A percentile compares a stretch with the other conserved stretches of the same genome.
phyloP scores from a whole-genome alignment of 2,888 invertebrate species.

The Chalcis sispes region DNA sequence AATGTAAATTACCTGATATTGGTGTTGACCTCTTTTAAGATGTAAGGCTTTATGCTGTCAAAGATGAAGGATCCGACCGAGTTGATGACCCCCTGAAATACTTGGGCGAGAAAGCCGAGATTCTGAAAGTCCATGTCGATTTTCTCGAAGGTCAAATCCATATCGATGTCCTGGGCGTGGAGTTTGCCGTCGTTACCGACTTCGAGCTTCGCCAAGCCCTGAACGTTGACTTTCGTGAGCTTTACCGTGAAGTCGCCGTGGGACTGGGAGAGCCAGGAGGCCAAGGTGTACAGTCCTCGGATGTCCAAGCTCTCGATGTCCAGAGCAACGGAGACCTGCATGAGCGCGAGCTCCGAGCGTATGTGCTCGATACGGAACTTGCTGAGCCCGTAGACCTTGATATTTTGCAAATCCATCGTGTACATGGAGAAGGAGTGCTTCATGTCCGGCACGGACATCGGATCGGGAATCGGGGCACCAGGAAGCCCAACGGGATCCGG shows the following conservation, averaged over 20 bases:
- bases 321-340: constrained; percentile 86
- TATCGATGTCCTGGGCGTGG: constrained; percentile 86
- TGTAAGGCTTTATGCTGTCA: constrained; percentile 90
- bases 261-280: constrained; percentile 83
- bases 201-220: constrained; percentile 83
- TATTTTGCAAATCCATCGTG: constrained; percentile 84
- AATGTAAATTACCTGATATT: constrained; percentile 80
- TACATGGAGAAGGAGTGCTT: constrained; percentile 84
- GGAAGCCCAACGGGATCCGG: constrained; percentile 89
- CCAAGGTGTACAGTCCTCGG: constrained; percentile 85
- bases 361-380: constrained; percentile 86
- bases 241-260: constrained; percentile 88
- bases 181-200: constrained; percentile 86
- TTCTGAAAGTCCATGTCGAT: constrained; percentile 90
- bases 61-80: constrained; percentile 89
- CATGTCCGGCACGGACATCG: constrained; percentile 87
- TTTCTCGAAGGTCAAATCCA: constrained; percentile 86
- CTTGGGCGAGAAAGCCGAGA: constrained; percentile 85
- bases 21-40: constrained; percentile 86
- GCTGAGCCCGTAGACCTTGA: constrained; percentile 85
- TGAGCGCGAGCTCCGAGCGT: constrained; percentile 83
- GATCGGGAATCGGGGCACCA: constrained; percentile 87
- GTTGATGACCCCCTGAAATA: constrained; percentile 86
- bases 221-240: constrained; percentile 83
- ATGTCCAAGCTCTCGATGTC: constrained; percentile 84